Conservation (phyloP, 2,113 vertebrate species). For the Pollachius pollachius region DNA sequence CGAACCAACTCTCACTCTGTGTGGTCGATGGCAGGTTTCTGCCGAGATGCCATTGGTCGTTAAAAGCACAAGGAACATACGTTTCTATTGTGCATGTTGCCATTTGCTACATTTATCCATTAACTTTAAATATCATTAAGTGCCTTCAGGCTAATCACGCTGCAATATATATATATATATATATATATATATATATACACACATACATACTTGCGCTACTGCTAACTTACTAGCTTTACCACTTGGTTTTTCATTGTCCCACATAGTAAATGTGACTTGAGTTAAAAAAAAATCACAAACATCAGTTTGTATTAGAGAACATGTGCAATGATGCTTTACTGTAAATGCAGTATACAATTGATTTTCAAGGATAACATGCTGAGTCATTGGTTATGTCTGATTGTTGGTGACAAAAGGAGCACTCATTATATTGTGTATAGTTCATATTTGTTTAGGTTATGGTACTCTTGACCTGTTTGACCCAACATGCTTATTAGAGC, state of each 20-base stretch:
- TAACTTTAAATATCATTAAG: slow-evolving; percentile 52
- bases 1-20: not conserved
- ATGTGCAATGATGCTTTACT: slow-evolving; percentile 43
- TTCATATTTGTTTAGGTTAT: slow-evolving; percentile 56
- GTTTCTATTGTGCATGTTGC: slow-evolving; percentile 15
- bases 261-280: slow-evolving; percentile 5
- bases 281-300: slow-evolving; percentile 30
- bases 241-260: slow-evolving; percentile 27
- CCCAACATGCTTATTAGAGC: slow-evolving; percentile 25
- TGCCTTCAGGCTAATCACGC: slow-evolving; percentile 66
- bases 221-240: slow-evolving; percentile 8
- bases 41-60: slow-evolving; percentile 3
- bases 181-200: slow-evolving; percentile 19
- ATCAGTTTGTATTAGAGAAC: slow-evolving; percentile 33
- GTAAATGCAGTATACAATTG: slow-evolving; percentile 37
- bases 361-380: slow-evolving; percentile 33
- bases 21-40: slow-evolving; percentile 6
- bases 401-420: slow-evolving; percentile 53
- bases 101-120: slow-evolving; percentile 34
- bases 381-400: slow-evolving; percentile 43
- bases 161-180: slow-evolving; percentile 47
- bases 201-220: not conserved
- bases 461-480: slow-evolving; percentile 31
- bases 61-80: slow-evolving; percentile 10
- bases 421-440: slow-evolving; percentile 58